Evolutionary conservation across 2,888 invertebrate genomes (phyloP).

Genomic region (Smittia sp.): DNA sequence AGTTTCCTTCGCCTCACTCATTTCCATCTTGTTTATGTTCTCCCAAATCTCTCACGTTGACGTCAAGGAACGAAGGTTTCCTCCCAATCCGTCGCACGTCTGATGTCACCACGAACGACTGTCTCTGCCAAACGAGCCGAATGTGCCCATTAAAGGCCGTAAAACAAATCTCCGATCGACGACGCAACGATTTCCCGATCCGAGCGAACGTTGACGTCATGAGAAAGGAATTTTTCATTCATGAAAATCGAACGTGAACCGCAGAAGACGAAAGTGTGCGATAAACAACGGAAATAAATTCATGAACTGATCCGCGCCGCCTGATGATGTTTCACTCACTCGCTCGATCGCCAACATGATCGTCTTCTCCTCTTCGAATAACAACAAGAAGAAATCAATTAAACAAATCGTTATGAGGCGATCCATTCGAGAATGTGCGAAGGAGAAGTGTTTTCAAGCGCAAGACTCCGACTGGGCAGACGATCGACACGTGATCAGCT

Average conservation of each 20-base stretch:
- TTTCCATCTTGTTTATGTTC: constrained; percentile 7
- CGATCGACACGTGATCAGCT: not conserved
- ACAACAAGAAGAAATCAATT: not conserved
- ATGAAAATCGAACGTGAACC: not conserved
- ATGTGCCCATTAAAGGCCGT: not conserved
- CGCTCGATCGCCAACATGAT: not conserved
- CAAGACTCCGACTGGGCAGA: not conserved
- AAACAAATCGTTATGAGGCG: constrained; percentile 4
- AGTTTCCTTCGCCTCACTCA: not conserved
- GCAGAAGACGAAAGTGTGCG: not conserved
- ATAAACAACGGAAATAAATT: not conserved
- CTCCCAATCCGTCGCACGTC: not conserved
- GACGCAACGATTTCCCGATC: not conserved
- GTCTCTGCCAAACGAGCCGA: not conserved
- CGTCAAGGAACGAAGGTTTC: not conserved
- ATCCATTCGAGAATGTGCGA: not conserved
- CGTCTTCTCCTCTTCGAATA: not conserved
- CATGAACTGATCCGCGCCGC: not conserved
- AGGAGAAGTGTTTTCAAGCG: not conserved
- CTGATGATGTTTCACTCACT: not conserved
- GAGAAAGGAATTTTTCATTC: constrained; percentile 4
- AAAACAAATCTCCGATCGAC: not conserved
- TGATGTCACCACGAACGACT: not conserved
- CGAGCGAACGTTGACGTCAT: not conserved
- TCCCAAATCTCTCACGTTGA: not conserved